These are phyloP conservation scores for Stichopus chloronotus DNA, from an alignment of 35 echinoderm and acorn worm genomes.

Conservation along the genomic window DNA sequence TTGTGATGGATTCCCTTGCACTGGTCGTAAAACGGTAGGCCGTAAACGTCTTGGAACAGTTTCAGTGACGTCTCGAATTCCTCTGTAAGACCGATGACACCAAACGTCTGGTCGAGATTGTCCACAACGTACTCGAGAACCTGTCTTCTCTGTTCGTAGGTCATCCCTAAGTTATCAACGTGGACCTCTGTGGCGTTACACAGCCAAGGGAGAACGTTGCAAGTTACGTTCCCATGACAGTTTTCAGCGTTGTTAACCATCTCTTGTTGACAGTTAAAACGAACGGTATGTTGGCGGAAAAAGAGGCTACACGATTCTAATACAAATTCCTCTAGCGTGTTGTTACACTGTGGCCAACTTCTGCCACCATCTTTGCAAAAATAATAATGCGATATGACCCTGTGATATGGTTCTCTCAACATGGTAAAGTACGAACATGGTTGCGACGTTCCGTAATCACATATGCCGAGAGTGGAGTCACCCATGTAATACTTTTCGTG, in stretches of 20 bases:
- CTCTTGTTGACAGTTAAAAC: background rate
- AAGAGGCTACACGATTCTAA: constrained; percentile 38
- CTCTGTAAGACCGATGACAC: constrained; percentile 44
- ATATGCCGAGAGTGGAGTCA: constrained; percentile 37
- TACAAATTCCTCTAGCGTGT: constrained; percentile 31
- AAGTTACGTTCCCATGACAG: background rate
- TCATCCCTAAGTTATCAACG: constrained; percentile 23
- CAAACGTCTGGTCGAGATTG: constrained; percentile 44
- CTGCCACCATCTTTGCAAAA: constrained; percentile 44
- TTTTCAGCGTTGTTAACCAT: background rate
- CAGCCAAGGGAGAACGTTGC: background rate
- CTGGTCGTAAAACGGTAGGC: background rate
- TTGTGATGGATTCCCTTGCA: constrained; percentile 12
- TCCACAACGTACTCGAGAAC: constrained; percentile 36
- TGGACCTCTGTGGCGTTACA: constrained; percentile 48
- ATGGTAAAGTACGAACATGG: constrained; percentile 46
- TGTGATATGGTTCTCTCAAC: constrained; percentile 42
- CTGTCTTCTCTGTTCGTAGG: background rate
- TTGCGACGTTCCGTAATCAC: constrained; percentile 3
- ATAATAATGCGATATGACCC: constrained; percentile 40
- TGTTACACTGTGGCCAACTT: constrained; percentile 38
- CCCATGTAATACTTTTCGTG: constrained; percentile 37
- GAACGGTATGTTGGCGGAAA: constrained; percentile 33
- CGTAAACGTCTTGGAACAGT: constrained; percentile 49
- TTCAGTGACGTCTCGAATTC: constrained; percentile 51